These are phyloP conservation scores for Tricholaema leucomelas DNA, from an alignment of 2,113 vertebrate genomes.

Conservation along the genomic window DNA sequence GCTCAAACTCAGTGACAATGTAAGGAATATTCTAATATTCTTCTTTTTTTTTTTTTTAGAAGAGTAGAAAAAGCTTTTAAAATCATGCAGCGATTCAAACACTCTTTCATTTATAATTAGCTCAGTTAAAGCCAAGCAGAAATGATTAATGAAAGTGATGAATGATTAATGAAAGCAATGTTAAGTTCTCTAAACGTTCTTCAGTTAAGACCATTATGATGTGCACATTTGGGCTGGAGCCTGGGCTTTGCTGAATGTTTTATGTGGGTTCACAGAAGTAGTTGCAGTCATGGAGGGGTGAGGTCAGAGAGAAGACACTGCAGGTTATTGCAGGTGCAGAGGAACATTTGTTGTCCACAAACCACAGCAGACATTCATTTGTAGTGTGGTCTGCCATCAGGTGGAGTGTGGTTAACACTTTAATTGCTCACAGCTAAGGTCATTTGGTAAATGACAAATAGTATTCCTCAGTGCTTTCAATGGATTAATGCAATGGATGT, in stretches of 20 bases:
- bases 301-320: background rate
- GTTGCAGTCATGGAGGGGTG: fast-evolving
- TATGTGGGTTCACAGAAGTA: fast-evolving
- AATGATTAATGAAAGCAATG: background rate
- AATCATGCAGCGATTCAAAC: background rate
- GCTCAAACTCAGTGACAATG: background rate
- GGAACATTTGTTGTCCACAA: background rate
- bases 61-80: background rate
- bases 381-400: background rate
- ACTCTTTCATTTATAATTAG: background rate
- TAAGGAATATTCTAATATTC: background rate
- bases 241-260: background rate
- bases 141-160: background rate
- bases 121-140: background rate
- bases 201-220: background rate
- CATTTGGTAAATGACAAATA: background rate
- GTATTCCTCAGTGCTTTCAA: background rate
- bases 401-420: background rate
- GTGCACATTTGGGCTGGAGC: background rate
- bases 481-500: background rate
- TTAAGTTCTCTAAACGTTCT: background rate
- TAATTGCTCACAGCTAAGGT: background rate
- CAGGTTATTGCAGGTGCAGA: background rate
- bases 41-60: background rate
- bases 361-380: background rate